Percentiles rank a stretch among this genome's conserved stretches.
phyloP scores from a whole-genome alignment of 2,113 vertebrate species.

The Alexandromys fortis region DNA sequence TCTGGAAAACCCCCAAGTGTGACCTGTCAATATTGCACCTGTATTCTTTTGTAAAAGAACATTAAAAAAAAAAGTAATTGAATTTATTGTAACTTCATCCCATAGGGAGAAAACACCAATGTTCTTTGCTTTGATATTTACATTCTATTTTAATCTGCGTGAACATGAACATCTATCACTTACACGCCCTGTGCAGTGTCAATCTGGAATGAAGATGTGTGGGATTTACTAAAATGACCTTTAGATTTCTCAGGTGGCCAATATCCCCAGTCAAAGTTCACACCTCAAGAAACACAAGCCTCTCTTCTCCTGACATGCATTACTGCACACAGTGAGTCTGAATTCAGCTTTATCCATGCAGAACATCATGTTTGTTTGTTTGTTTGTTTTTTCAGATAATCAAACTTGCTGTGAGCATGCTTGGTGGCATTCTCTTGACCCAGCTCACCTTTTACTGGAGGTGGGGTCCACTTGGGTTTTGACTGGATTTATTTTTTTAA shows the following conservation, averaged over 20 bases:
- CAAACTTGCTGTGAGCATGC: neutral
- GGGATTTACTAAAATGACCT: conserved; percentile 36
- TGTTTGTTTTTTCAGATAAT: neutral
- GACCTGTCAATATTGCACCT: neutral
- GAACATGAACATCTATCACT: conserved; percentile 39
- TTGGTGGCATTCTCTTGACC: neutral
- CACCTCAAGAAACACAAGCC: neutral
- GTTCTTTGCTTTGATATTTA: conserved; percentile 49
- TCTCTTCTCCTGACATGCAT: conserved; percentile 34
- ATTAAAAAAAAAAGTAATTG: neutral
- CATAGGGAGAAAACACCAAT: neutral
- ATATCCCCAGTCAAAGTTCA: neutral
- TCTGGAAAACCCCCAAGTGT: neutral
- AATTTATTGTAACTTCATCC: neutral
- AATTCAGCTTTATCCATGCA: neutral
- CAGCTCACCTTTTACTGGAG: neutral
- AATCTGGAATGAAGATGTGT: conserved; percentile 27
- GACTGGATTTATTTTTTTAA: neutral
- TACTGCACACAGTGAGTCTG: neutral
- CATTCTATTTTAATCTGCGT: conserved; percentile 48
- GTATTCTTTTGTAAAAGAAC: neutral
- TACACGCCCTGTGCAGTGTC: neutral
- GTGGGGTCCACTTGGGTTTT: neutral
- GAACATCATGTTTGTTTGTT: too few relatives aligned
- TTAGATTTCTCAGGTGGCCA: conserved; percentile 38